Percentiles rank a stretch among this genome's conserved stretches.
phyloP scores from a whole-genome alignment of 1,140 invertebrate genomes.

The Ceratina australensis region DNA sequence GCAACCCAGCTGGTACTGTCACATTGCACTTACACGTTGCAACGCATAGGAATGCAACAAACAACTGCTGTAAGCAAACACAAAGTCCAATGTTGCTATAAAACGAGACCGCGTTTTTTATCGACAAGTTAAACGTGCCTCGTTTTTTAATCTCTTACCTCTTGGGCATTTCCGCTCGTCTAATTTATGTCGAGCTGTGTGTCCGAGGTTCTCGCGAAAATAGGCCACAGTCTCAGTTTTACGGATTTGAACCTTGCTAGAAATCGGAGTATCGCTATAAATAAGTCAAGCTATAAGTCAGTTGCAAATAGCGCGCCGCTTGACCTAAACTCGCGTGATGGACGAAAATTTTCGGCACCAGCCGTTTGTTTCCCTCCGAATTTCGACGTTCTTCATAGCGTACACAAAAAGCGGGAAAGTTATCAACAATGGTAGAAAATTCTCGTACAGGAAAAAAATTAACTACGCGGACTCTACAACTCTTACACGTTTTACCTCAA shows the following conservation, averaged over 20 bases:
- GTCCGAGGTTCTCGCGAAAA: not conserved
- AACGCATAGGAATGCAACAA: not conserved
- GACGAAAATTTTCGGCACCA: not conserved
- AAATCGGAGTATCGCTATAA: not conserved
- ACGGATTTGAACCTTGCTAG: no score
- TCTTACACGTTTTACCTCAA: no score
- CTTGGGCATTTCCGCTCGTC: not conserved
- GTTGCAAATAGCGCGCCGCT: slow-evolving; percentile 9
- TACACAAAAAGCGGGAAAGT: not conserved
- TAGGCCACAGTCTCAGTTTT: not conserved
- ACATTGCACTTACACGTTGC: not conserved
- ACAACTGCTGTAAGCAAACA: not conserved
- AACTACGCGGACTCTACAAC: no score
- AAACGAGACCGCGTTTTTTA: not conserved
- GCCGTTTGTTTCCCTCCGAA: no score
- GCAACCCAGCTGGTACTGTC: not conserved
- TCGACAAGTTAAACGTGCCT: not conserved
- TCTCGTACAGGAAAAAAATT: not conserved
- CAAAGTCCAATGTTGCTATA: not conserved
- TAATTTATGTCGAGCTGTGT: no score
- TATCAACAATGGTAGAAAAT: not conserved
- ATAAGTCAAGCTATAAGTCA: not conserved
- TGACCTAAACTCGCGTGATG: not conserved
- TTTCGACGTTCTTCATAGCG: no score
- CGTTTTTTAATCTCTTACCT: not conserved